These are phyloP conservation scores for Ceratosolen solmsi DNA, from an alignment of 1,140 invertebrate species.

Conservation along the genomic window DNA sequence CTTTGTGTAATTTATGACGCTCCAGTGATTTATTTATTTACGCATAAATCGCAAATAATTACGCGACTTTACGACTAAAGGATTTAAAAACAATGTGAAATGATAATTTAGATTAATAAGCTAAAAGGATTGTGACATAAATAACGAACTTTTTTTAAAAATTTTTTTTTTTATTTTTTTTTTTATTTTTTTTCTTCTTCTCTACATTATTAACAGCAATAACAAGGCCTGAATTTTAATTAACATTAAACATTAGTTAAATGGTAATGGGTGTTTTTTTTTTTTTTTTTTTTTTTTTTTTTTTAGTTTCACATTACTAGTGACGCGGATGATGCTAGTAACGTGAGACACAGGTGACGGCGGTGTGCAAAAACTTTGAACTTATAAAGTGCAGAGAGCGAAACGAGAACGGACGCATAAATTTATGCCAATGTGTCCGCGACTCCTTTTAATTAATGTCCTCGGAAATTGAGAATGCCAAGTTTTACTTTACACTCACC, in stretches of 20 bases:
- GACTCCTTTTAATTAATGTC: slow-evolving; percentile 31
- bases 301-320: background rate
- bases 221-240: background rate
- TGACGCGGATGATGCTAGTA: background rate
- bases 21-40: background rate
- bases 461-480: slow-evolving; percentile 25
- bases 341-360: background rate
- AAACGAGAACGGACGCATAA: slow-evolving; percentile 53
- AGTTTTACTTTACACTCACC: slow-evolving; percentile 20
- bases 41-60: background rate
- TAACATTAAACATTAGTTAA: background rate
- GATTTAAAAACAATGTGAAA: too few relatives aligned
- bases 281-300: background rate
- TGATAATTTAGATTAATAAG: too few relatives aligned
- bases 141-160: too few relatives aligned
- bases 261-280: background rate
- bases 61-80: background rate
- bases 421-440: slow-evolving; percentile 51
- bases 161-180: too few relatives aligned
- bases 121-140: too few relatives aligned
- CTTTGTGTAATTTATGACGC: background rate
- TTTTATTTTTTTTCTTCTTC: too few relatives aligned
- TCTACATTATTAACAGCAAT: background rate
- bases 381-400: slow-evolving; percentile 19
- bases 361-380: background rate